Evolutionary conservation across 2,888 invertebrate genomes (phyloP), one percentile per base, ranked within the genome.

Genomic region (Sesamia inferens): DNA sequence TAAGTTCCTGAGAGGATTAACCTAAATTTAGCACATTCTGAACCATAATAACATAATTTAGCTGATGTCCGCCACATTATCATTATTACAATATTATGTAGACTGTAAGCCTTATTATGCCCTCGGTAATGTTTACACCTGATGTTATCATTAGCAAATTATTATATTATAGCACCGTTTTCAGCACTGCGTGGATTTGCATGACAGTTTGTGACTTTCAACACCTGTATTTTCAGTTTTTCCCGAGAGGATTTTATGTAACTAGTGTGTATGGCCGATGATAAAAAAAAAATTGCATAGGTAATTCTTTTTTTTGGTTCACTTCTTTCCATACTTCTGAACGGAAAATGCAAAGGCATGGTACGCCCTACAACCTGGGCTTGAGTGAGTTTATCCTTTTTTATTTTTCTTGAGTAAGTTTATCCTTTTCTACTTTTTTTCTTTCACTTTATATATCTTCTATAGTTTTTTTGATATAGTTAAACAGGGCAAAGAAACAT

Each of bases 31-130:
- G 16, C 22, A 65, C 42, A 47, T 47, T 66, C 14, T 51, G 57
- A 16, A 16, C 16, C 13, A 31, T 48, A 62, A 68, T 66, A 48
- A 68, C 24, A 68, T 69, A 44, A 80, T 80, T 69, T 69, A 54
- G 58, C 24, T 58, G 48, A 63, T 58, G 69, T 59, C 22, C 13
- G 51, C 31, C 42, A 24, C 55, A 76, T 79, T 69, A 75, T 44
- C 47, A 55, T 80, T 48, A 80, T 75, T 55, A 66, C 39, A 80
- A 44, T 59, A 80, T 75, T 79, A 80, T 69, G 69, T 58, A 77
- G 2, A 62, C 66, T 31, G 67, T 61, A 79, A 54, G 5, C 31
- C 5, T 61, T 62, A 75, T 68, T 39, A 48, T 44, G 10, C n/a
- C 8, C 8, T 13, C 14, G 31, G 22, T 70, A 51, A 69, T 63